Evolutionary conservation across 2,888 invertebrate genomes (phyloP).

Genomic region (Microplitis manilae): DNA sequence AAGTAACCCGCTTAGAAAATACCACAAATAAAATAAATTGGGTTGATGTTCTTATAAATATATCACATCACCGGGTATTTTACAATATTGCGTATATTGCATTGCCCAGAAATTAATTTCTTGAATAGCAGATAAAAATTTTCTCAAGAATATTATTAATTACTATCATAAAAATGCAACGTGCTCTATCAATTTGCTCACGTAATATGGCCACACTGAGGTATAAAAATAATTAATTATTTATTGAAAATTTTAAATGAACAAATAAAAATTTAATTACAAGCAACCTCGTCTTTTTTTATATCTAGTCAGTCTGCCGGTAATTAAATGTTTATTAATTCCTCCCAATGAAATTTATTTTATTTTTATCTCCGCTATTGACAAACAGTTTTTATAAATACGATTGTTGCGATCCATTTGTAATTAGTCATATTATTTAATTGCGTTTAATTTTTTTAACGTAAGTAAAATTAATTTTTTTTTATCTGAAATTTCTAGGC

Average conservation of each 20-base stretch:
- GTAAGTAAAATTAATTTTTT: neutral
- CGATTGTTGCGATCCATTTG: neutral
- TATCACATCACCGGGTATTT: neutral
- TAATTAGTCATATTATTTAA: neutral
- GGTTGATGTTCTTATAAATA: neutral
- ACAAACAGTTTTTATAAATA: neutral
- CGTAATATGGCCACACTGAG: constrained; percentile 65
- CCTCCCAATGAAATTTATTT: neutral
- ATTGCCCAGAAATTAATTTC: neutral
- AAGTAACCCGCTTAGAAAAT: neutral
- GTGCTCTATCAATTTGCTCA: constrained; percentile 55
- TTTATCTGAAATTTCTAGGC: neutral
- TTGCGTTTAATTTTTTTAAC: neutral
- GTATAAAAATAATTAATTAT: constrained; percentile 48
- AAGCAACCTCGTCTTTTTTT: neutral
- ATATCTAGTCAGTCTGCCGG: neutral
- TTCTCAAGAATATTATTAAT: neutral
- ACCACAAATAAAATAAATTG: neutral
- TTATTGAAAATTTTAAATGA: neutral
- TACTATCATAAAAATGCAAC: constrained; percentile 59
- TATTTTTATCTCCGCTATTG: neutral
- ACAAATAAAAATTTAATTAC: neutral
- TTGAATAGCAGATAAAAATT: neutral
- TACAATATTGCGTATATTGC: neutral
- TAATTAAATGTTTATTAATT: neutral